phyloP scores from a whole-genome alignment of 92 coral and sea anemone genomes.

The Chrysogorgia sp. region DNA sequence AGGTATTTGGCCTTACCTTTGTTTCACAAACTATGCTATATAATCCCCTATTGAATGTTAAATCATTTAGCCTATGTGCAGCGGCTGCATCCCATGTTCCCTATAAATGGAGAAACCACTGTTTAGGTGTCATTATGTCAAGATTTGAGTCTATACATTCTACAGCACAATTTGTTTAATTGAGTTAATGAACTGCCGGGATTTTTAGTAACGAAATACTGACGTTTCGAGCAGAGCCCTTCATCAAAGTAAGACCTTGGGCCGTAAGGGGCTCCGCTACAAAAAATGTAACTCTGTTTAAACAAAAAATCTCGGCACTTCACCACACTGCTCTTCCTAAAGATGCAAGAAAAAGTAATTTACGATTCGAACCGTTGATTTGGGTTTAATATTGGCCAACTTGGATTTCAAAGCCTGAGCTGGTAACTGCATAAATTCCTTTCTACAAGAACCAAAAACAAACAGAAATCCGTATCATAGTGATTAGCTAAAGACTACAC shows the following conservation, averaged over 20 bases:
- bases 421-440: conserved; percentile 78
- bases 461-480: not conserved
- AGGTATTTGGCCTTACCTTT: conserved; percentile 61
- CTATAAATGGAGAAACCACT: conserved; percentile 22
- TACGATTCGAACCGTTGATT: conserved; percentile 1
- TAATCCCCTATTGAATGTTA: conserved; percentile 79
- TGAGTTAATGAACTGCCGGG: no score
- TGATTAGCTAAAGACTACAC: not conserved
- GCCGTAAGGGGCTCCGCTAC: no score
- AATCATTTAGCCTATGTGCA: conserved; percentile 77
- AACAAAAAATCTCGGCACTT: no score
- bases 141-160: no score
- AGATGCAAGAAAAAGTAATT: no score
- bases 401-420: conserved; percentile 83
- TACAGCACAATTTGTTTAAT: no score
- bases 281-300: no score
- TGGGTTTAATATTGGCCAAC: conserved; percentile 83
- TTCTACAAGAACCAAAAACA: conserved; percentile 50
- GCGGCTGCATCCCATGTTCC: conserved; percentile 84
- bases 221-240: no score
- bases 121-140: no score
- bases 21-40: conserved; percentile 75
- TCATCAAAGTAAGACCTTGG: no score
- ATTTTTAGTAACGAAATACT: no score
- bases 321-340: no score